Evolutionary conservation across 2,888 invertebrate genomes (phyloP).

Genomic region (Quadroppia sp.): DNA sequence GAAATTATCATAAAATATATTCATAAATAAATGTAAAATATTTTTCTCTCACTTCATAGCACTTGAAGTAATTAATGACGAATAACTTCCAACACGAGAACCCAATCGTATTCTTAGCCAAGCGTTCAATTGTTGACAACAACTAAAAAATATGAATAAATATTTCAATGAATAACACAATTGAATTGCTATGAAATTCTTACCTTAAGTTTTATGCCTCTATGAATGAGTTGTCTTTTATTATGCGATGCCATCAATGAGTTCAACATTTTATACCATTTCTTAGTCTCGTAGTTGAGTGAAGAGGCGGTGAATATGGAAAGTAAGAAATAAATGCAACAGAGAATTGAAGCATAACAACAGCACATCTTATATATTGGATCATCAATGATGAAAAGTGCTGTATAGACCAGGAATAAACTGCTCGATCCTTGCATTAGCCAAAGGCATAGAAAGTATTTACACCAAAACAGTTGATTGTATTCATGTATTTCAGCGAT

Average conservation of each 20-base stretch:
- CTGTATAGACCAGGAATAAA: not conserved
- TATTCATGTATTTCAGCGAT: not conserved
- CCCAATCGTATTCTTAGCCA: not conserved
- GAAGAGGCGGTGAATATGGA: not conserved
- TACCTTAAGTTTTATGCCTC: not conserved
- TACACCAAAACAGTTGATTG: too few relatives aligned
- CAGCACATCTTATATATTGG: not conserved
- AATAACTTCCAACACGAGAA: slow-evolving; percentile 16
- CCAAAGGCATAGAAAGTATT: too few relatives aligned
- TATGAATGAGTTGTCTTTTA: not conserved
- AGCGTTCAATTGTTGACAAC: not conserved
- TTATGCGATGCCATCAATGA: not conserved
- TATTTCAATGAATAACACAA: not conserved
- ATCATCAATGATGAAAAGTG: too few relatives aligned
- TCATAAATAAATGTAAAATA: too few relatives aligned
- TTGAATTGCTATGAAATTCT: not conserved
- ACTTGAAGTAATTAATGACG: not conserved
- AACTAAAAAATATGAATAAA: not conserved
- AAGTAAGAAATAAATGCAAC: not conserved
- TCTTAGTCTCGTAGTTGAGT: not conserved
- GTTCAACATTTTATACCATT: not conserved
- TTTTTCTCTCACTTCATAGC: slow-evolving; percentile 15
- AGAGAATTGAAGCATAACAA: not conserved
- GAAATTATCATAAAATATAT: too few relatives aligned
- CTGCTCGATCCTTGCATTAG: too few relatives aligned